phyloP scores from a whole-genome alignment of 37 sponge, comb jelly and placozoan species.

The Geodia barretti region DNA sequence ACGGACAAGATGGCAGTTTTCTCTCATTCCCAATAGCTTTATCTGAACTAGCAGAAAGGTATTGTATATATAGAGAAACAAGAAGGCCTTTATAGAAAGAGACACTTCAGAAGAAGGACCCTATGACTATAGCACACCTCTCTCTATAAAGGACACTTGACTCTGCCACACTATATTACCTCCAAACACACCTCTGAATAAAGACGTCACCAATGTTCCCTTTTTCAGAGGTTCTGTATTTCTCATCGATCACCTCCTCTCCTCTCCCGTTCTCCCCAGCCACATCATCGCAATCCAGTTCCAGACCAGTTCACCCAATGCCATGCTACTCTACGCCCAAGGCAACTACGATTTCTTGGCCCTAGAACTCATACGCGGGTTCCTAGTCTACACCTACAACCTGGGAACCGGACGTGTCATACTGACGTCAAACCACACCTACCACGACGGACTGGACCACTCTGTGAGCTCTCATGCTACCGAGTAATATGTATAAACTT shows the following conservation, averaged over 20 bases:
- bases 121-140: too few species aligned
- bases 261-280: neutral
- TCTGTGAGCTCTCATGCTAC: constrained; percentile 14
- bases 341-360: constrained; percentile 46
- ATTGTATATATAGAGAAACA: too few species aligned
- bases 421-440: constrained; percentile 17
- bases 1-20: constrained; percentile 33
- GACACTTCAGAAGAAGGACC: too few species aligned
- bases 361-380: constrained; percentile 49
- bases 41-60: too few species aligned
- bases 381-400: constrained; percentile 49
- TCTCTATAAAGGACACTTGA: too few species aligned
- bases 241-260: neutral
- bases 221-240: too few species aligned
- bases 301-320: constrained; percentile 42
- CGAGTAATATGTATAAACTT: too few species aligned
- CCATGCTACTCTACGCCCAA: constrained; percentile 59
- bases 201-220: too few species aligned
- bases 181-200: too few species aligned
- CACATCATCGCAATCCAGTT: constrained; percentile 49
- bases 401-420: constrained; percentile 41
- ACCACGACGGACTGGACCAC: constrained; percentile 51
- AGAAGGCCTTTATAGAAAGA: too few species aligned
- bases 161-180: too few species aligned
- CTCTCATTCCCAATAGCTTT: constrained; percentile 8